These are phyloP conservation scores for Tamandua tetradactyla DNA, from an alignment of 2,797 vertebrate species.

Conservation along the genomic window DNA sequence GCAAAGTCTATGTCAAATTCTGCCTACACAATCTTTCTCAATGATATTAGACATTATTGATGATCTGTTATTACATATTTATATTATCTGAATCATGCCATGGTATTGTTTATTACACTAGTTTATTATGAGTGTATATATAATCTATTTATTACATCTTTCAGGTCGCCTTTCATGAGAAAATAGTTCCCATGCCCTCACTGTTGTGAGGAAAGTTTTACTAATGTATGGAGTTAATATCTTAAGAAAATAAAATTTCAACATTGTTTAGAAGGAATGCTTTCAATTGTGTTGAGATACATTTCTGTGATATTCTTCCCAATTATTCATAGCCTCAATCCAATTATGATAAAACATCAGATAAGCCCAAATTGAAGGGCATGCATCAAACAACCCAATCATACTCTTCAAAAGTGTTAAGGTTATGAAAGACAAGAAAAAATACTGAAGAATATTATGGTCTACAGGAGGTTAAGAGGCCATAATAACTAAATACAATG, in stretches of 20 bases:
- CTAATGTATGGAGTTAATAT: neutral
- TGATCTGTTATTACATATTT: neutral
- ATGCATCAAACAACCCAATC: conserved; percentile 48
- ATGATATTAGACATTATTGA: neutral
- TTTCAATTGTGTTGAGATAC: conserved; percentile 32
- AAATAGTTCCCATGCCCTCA: neutral
- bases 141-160: neutral
- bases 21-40: neutral
- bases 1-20: neutral
- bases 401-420: neutral
- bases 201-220: neutral
- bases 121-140: neutral
- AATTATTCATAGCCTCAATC: conserved; percentile 23
- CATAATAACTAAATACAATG: neutral
- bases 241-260: conserved; percentile 31
- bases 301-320: neutral
- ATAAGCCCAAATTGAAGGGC: neutral
- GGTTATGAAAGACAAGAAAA: neutral
- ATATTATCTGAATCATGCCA: neutral
- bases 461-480: neutral
- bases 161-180: conserved; percentile 2
- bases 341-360: conserved; percentile 5
- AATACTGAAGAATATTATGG: neutral
- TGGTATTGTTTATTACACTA: conserved; percentile 16
- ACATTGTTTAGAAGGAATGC: neutral